phyloP scores from a whole-genome alignment of 1,140 invertebrate genomes.

The Oryctes rhinoceros region DNA sequence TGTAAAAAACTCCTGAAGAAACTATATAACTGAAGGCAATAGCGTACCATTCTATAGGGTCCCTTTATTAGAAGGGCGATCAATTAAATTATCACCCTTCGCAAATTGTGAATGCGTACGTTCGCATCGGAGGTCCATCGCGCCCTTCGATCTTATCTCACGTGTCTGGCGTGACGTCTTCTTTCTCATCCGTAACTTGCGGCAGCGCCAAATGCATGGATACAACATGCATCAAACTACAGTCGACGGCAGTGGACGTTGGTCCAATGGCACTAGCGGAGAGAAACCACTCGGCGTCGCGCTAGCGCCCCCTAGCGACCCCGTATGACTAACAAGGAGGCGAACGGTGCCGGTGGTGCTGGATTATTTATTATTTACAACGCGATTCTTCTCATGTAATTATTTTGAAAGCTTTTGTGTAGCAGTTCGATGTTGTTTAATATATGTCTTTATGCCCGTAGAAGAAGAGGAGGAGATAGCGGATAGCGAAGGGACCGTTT shows the following conservation, averaged over 20 bases:
- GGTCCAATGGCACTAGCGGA: background rate
- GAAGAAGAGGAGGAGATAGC: too few relatives aligned
- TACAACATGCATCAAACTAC: conserved; percentile 2
- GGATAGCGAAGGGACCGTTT: background rate
- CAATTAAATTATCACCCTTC: conserved; percentile 42
- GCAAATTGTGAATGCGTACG: conserved; percentile 12
- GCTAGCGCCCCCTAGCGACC: conserved; percentile 19
- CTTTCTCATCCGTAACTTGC: background rate
- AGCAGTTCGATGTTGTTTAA: conserved; percentile 32
- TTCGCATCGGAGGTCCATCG: background rate
- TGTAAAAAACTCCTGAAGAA: background rate
- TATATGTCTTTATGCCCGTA: conserved; percentile 31
- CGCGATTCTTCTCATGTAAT: conserved; percentile 43
- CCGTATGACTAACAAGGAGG: conserved; percentile 40
- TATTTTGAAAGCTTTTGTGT: conserved; percentile 44
- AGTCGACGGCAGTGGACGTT: background rate
- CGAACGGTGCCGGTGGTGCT: background rate
- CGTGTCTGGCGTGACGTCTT: conserved; percentile 28
- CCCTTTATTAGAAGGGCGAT: background rate
- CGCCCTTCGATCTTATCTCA: conserved; percentile 12
- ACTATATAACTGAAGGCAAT: background rate
- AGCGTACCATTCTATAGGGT: background rate
- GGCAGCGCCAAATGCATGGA: background rate
- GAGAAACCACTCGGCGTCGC: background rate
- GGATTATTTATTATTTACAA: conserved; percentile 43